Conservation (phyloP, 1,140 invertebrate species). For the Olivierus martensii region DNA sequence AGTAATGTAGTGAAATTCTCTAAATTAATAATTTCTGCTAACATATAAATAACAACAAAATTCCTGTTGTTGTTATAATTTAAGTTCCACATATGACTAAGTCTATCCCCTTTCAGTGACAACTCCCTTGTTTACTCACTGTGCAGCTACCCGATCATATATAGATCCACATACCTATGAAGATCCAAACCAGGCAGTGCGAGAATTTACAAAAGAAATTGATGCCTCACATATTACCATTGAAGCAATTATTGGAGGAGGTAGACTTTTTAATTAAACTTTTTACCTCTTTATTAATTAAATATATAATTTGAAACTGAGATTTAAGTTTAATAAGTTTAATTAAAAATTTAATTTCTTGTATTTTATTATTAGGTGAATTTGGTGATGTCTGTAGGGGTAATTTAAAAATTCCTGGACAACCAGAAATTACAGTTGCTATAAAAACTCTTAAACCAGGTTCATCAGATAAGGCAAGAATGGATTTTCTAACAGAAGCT, state of each 20-base stretch:
- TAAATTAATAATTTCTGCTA: background rate
- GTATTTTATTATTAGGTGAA: conserved; percentile 52
- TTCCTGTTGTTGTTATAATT: no score
- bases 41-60: no score
- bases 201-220: conserved; percentile 94
- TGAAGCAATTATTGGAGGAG: conserved; percentile 86
- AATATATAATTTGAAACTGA: no score
- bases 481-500: conserved; percentile 94
- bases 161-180: conserved; percentile 98
- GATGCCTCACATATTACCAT: conserved; percentile 95
- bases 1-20: no score
- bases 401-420: conserved; percentile 60
- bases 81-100: no score
- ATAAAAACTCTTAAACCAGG: conserved; percentile 95
- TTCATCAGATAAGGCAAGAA: conserved; percentile 84
- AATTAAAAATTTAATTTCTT: no score
- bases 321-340: no score
- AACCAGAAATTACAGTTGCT: conserved; percentile 64
- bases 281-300: no score
- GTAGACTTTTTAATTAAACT: conserved; percentile 19
- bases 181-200: conserved; percentile 93
- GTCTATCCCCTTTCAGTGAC: conserved; percentile 51
- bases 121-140: conserved; percentile 80
- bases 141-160: conserved; percentile 65
- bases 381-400: conserved; percentile 96